A percentile compares a stretch with the other conserved stretches of the same genome.
Evolutionary conservation across 2,113 vertebrate species (phyloP).

Genomic region (Poecile atricapillus): DNA sequence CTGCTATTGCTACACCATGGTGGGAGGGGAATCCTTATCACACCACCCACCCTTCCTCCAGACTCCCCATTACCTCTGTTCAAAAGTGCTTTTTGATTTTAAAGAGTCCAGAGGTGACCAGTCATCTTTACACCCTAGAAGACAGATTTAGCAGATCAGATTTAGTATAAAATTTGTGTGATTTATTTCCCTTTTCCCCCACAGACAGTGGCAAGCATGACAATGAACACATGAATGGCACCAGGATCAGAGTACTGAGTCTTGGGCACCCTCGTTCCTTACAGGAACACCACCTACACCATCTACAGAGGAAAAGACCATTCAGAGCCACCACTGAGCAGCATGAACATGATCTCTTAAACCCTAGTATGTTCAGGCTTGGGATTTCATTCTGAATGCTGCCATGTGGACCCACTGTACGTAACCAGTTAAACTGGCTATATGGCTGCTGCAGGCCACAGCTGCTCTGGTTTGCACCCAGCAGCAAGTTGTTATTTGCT

Average conservation of each 20-base stretch:
- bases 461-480: neutral
- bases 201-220: neutral
- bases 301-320: neutral
- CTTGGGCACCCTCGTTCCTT: neutral
- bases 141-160: neutral
- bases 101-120: neutral
- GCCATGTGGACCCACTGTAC: neutral
- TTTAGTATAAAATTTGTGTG: neutral
- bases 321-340: neutral
- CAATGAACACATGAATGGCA: fast-evolving
- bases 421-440: slow-evolving; percentile 17
- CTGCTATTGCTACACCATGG: fast-evolving
- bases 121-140: neutral
- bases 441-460: neutral
- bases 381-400: neutral
- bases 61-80: neutral
- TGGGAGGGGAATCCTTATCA: neutral
- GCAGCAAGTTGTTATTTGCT: neutral
- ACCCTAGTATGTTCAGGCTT: neutral
- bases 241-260: neutral
- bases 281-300: too few relatives aligned
- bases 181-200: neutral
- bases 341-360: neutral
- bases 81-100: neutral
- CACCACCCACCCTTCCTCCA: neutral